Evolutionary conservation across 2,888 invertebrate species (phyloP), one percentile per base, ranked within the genome.

Genomic region (Dorcus hopei): DNA sequence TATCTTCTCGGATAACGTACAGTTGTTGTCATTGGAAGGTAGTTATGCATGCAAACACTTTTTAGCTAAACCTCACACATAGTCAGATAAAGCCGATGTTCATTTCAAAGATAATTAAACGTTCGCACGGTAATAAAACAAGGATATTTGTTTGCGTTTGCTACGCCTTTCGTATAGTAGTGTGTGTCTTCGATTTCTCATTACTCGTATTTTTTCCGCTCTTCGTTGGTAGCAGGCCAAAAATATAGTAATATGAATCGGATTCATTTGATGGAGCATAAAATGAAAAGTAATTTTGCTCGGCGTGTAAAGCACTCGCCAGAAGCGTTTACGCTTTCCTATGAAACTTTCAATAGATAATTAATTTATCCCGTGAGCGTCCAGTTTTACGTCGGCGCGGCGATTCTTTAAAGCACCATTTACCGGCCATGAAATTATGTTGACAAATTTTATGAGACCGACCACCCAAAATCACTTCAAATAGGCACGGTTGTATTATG

Each of bases 1-100:
- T 47, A 59, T 53, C 61, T 57, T 65, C 65, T 65, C 63, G 65
- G 61, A 64, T 66, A 66, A 64, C 68, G 63, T 64, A 65, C 65
- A 64, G 61, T 62, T 60, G 61, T 62, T 60, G 66, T 66, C 65
- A 65, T 64, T 66, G 65, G 63, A 60, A 64, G 61, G 66, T 61
- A 63, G 68, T 68, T 68, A 68, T 68, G 68, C 66, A 68, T 66
- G 52, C 45, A 45, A 19, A 11, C 42, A 45, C 9, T 45, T 19
- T 45, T 9, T 45, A 23, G 6, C 26, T 33, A 19, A 45, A 45
- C 45, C 45, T 11, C 45, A 45, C 45, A 45, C 45, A 45, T 45
- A 45, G 23, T 19, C 14, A 42, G 42, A 45, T 45, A 45, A 45
- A 45, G 9, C 23, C 7, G 16, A 19, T 23, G 45, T 16, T 9